These are phyloP conservation scores for Peromyscus maniculatus DNA, from an alignment of 2,113 vertebrate species.

Conservation along the genomic window DNA sequence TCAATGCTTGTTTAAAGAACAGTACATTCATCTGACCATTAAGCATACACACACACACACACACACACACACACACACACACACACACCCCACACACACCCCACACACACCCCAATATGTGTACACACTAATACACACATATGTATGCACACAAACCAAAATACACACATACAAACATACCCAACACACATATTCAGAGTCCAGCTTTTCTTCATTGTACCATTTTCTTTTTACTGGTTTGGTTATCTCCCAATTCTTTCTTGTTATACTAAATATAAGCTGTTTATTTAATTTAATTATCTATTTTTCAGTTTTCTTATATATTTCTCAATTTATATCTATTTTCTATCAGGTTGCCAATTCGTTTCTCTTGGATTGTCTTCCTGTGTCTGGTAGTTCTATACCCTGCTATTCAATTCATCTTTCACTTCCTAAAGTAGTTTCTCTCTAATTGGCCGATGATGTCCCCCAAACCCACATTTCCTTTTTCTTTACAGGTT, in stretches of 20 bases:
- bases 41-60: not conserved
- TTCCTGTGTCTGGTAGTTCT: not conserved
- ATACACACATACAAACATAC: not conserved
- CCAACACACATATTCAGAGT: not conserved
- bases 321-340: conserved; percentile 42
- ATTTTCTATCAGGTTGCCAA: not conserved
- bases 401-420: not conserved
- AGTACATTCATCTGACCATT: not conserved
- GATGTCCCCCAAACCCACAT: not conserved
- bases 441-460: not conserved
- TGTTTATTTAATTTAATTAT: not conserved
- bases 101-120: not conserved
- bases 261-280: not conserved
- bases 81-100: not conserved
- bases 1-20: not conserved
- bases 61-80: not conserved
- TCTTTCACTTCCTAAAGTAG: conserved; percentile 9
- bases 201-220: not conserved
- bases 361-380: conserved; percentile 25
- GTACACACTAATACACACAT: too few species aligned
- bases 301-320: conserved; percentile 6
- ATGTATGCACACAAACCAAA: not conserved
- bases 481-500: conserved; percentile 4
- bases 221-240: conserved; percentile 22
- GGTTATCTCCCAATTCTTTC: conserved; percentile 15